Evolutionary conservation across 2,888 invertebrate species (phyloP).

Genomic region (Hoplodrina ambigua): DNA sequence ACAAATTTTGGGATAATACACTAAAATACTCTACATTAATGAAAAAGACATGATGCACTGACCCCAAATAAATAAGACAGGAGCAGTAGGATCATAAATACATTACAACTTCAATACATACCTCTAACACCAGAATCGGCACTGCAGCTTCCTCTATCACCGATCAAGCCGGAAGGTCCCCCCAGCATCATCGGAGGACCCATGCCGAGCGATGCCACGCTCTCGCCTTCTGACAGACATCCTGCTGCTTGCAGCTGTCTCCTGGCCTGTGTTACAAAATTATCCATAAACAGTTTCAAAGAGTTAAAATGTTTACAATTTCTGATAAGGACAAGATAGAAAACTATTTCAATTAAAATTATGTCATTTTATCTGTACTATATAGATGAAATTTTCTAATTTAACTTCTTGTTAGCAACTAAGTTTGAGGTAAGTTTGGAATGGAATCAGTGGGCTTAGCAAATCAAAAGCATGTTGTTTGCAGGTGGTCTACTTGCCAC

Average conservation of each 20-base stretch:
- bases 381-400: too few species aligned
- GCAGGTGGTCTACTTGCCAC: slow-evolving; percentile 4
- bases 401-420: too few species aligned
- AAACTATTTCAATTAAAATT: not conserved
- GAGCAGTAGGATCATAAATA: not conserved
- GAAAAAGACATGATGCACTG: too few species aligned
- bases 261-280: slow-evolving; percentile 88
- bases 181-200: slow-evolving; percentile 92
- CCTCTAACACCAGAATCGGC: slow-evolving; percentile 96
- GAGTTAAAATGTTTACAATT: not conserved
- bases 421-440: not conserved
- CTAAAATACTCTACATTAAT: too few species aligned
- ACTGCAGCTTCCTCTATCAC: slow-evolving; percentile 95
- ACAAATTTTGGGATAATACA: too few species aligned
- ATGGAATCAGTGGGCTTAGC: not conserved
- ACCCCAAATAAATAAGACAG: not conserved
- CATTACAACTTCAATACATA: slow-evolving; percentile 44
- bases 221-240: slow-evolving; percentile 96
- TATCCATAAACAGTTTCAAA: not conserved
- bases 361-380: too few species aligned
- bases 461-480: slow-evolving; percentile 7
- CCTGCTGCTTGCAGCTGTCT: slow-evolving; percentile 94
- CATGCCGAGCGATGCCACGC: slow-evolving; percentile 93
- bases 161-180: slow-evolving; percentile 86
- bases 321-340: not conserved